Conservation (phyloP, 2,797 vertebrate species). For the Propithecus deckenii region DNA sequence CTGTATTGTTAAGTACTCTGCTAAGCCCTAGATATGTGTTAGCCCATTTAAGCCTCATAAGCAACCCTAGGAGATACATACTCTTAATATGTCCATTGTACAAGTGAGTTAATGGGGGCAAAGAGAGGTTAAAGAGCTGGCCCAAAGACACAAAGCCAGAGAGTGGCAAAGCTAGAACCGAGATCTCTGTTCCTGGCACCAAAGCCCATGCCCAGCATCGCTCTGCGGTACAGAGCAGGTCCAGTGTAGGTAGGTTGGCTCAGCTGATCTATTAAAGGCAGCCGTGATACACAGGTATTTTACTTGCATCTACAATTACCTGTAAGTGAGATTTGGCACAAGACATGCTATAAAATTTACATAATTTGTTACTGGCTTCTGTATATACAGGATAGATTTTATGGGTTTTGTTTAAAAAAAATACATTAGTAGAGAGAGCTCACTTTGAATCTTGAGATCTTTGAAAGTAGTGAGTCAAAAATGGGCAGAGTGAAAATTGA, state of each 20-base stretch:
- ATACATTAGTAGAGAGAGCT: background rate
- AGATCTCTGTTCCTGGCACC: background rate
- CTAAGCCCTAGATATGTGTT: background rate
- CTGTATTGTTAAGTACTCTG: background rate
- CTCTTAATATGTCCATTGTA: background rate
- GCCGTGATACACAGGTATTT: background rate
- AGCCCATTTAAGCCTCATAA: background rate
- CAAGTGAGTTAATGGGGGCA: background rate
- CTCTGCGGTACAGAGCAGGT: rapidly evolving
- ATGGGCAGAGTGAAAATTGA: background rate
- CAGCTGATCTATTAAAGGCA: background rate
- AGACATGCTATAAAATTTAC: background rate
- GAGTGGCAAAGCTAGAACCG: background rate
- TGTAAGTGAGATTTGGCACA: background rate
- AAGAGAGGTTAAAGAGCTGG: background rate
- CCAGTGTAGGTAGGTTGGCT: rapidly evolving
- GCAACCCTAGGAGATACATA: background rate
- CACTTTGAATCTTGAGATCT: background rate
- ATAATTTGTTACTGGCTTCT: background rate
- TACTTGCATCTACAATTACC: background rate
- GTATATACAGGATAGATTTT: background rate
- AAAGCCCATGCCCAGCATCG: rapidly evolving
- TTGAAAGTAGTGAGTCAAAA: background rate
- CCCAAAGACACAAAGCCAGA: background rate
- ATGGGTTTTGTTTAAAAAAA: background rate